A percentile compares a stretch with the other conserved stretches of the same genome.
phyloP scores from a whole-genome alignment of 2,797 vertebrate species.

The Gymnoscopelus braueri region DNA sequence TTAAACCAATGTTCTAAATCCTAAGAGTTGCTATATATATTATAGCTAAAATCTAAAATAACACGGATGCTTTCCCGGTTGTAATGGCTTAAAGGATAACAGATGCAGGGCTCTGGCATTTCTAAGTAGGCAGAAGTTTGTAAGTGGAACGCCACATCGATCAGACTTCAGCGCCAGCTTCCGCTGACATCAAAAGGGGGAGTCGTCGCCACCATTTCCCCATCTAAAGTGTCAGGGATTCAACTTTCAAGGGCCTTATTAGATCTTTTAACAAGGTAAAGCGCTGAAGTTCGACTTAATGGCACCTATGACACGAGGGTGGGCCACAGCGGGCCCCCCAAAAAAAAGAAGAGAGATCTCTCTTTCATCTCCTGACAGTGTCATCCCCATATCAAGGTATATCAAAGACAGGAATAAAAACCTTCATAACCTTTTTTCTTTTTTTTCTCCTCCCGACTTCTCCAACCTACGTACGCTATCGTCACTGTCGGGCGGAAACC shows the following conservation, averaged over 20 bases:
- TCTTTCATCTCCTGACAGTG: conserved; percentile 71
- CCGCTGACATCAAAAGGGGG: conserved; percentile 66
- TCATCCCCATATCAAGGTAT: conserved; percentile 56
- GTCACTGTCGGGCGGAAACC: too few species aligned
- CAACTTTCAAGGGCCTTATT: conserved; percentile 70
- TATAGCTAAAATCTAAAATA: too few species aligned
- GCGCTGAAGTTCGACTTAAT: conserved; percentile 60
- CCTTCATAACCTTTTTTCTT: conserved; percentile 9
- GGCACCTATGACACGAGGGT: conserved; percentile 52
- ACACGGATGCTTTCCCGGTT: too few species aligned
- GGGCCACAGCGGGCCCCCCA: conserved; percentile 49
- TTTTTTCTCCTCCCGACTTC: conserved; percentile 15
- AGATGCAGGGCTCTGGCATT: conserved; percentile 50
- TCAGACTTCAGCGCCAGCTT: conserved; percentile 64
- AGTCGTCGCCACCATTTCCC: conserved; percentile 55
- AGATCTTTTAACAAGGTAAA: conserved; percentile 72
- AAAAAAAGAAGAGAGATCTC: conserved; percentile 17
- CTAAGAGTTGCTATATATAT: not conserved
- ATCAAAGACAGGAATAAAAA: conserved; percentile 10
- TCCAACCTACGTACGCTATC: not conserved
- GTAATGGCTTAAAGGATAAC: conserved; percentile 15
- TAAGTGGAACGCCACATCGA: conserved; percentile 74
- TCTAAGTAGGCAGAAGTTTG: conserved; percentile 54
- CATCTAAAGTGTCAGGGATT: conserved; percentile 69
- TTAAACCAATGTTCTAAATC: too few species aligned